phyloP scores from a whole-genome alignment of 37 sponge, comb jelly and placozoan genomes.

The Tethya wilhelma region DNA sequence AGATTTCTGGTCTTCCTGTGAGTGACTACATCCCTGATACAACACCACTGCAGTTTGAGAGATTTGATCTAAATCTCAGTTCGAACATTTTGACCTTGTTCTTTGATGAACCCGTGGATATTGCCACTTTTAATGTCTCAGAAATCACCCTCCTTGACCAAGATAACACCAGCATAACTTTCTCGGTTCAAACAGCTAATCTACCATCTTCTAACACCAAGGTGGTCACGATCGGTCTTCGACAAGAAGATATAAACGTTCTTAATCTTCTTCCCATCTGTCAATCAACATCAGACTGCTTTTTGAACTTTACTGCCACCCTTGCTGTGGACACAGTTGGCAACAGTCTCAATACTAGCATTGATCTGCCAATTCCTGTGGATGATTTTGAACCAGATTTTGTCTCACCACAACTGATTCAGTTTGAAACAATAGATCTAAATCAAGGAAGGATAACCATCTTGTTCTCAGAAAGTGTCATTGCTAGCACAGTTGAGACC shows the following conservation, averaged over 20 bases:
- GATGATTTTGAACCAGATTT: constrained; percentile 50
- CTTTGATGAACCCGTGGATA: constrained; percentile 87
- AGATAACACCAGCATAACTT: constrained; percentile 41
- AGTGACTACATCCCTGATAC: constrained; percentile 64
- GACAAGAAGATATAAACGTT: constrained; percentile 69
- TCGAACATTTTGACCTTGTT: constrained; percentile 64
- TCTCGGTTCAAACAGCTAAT: constrained; percentile 18
- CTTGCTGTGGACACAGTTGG: constrained; percentile 70
- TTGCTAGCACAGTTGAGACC: constrained; percentile 39
- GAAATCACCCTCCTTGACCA: constrained; percentile 64
- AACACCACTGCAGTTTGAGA: constrained; percentile 44
- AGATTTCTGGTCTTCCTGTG: constrained; percentile 18
- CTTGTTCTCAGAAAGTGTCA: constrained; percentile 78
- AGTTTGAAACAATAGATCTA: constrained; percentile 75
- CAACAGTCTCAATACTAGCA: constrained; percentile 24
- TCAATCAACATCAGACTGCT: constrained; percentile 40
- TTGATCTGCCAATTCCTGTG: constrained; percentile 43
- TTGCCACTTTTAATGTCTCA: constrained; percentile 57
- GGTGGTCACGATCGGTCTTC: constrained; percentile 46
- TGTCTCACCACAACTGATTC: constrained; percentile 61
- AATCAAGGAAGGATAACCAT: constrained; percentile 67
- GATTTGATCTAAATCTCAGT: constrained; percentile 75
- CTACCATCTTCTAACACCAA: constrained; percentile 41
- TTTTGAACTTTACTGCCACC: constrained; percentile 55
- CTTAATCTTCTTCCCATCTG: constrained; percentile 81